Evolutionary conservation across 1,140 invertebrate genomes (phyloP), one percentile per base, ranked within the genome.

Genomic region (Drosophila cardini): DNA sequence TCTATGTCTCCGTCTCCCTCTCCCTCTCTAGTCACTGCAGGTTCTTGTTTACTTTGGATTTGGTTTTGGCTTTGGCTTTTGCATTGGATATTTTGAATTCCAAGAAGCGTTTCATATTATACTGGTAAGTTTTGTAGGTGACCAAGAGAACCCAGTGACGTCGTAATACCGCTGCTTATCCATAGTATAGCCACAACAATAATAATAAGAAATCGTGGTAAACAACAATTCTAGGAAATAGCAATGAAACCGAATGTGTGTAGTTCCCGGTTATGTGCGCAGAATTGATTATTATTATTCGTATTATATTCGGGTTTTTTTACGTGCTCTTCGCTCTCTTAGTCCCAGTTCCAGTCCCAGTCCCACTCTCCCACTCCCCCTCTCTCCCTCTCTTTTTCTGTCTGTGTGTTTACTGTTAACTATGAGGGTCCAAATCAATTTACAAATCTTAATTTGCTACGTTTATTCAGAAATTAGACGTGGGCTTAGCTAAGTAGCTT

Each of bases 211-310:
- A 40, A 34, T 65, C 18, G 45, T 58, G 74, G 78, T 81, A 81
- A 78, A 80, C 75, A 78, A 80, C 75, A 76, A 53, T 86, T 86
- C 82, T 68, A 58, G 76, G 82, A 86, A 86, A 57, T 69, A 61
- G 45, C 67, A 58, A 76, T 86, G 78, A 77, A 85, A 85, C 74
- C 72, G 60, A 78, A 65, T 55, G 52, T 77, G 69, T 68, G 81
- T 84, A 74, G 77, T 84, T 84, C 81, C 81, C 81, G 57, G 57
- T 42, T 80, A 77, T 81, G 75, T 86, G 78, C 57, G 60, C 81
- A 13, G 82, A 63, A 86, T 72, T 82, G 64, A 46, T 53, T 50
- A 82, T 78, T 65, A 52, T 43, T 61, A 18, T 53, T 70, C 21
- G 21, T 26, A 4, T 26, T 26, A 4, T 26, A 26, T 80, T 40